Evolutionary conservation across 2,888 invertebrate species (phyloP), one percentile per base, ranked within the genome.

Genomic region (Conomelus anceps): DNA sequence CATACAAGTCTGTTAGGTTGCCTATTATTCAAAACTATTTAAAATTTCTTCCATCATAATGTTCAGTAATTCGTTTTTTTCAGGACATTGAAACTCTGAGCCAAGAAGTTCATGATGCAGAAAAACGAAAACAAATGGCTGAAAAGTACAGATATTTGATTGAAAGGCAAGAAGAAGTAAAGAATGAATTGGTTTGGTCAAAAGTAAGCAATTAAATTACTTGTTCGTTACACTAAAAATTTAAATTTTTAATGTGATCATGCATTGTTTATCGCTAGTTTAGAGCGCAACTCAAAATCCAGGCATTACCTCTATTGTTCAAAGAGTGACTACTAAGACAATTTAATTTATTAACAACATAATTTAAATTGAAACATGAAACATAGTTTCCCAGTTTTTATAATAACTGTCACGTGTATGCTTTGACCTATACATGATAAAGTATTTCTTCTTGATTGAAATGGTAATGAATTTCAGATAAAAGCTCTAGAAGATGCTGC

Each of bases 181-280:
- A 95, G 91, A 94, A 94, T 90, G 96, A 96, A 92, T 94, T 95
- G 90, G 94, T 94, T 23, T 95, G 95, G 95, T 92, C 94, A 92
- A 91, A 94, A 92, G 93, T 95, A 92, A 92, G 90, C 85, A 23
- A 87, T n/a, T 63, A 0, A 0, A 63, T n/a, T 7, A 63, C 63
- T n/a, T n/a, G n/a, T n/a, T n/a, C n/a, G n/a, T n/a, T n/a, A n/a
- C n/a, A n/a, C n/a, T n/a, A n/a, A n/a, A n/a, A n/a, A n/a, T n/a
- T n/a, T n/a, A n/a, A n/a, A n/a, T n/a, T n/a, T n/a, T n/a, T n/a
- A n/a, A n/a, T n/a, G n/a, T n/a, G n/a, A n/a, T n/a, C n/a, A n/a
- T n/a, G n/a, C n/a, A n/a, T n/a, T n/a, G n/a, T n/a, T n/a, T n/a
- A n/a, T n/a, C 13, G 17, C 13, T 17, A 34, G 11, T 34, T 17